phyloP scores from a whole-genome alignment of 2,888 invertebrate species.

The Synergus japonicus region DNA sequence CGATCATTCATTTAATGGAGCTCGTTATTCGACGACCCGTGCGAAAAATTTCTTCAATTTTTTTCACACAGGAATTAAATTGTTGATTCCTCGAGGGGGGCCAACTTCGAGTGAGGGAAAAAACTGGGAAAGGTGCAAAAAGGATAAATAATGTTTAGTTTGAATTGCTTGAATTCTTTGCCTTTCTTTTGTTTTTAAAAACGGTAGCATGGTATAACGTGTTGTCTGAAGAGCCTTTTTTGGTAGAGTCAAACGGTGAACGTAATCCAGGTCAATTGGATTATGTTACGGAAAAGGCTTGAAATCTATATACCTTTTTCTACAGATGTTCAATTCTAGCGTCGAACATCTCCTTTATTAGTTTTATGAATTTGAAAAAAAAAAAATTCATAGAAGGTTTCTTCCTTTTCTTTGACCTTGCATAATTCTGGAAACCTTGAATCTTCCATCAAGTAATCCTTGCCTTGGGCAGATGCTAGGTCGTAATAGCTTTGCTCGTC shows the following conservation, averaged over 20 bases:
- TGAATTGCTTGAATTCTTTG: too few relatives aligned
- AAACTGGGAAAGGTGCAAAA: background rate
- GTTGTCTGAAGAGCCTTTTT: background rate
- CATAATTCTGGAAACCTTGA: conserved; percentile 17
- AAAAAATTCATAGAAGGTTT: background rate
- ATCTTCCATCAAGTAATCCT: conserved; percentile 1
- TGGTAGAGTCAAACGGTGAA: background rate
- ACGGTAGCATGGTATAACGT: background rate
- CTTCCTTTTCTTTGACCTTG: conserved; percentile 9
- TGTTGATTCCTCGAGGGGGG: background rate
- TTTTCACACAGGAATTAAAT: conserved; percentile 2
- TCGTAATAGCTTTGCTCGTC: conserved; percentile 18
- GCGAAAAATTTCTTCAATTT: conserved; percentile 6
- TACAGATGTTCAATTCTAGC: background rate
- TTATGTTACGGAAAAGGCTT: background rate
- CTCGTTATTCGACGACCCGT: conserved; percentile 24
- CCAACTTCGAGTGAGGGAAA: background rate
- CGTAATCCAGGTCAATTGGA: background rate
- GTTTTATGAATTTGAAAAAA: background rate
- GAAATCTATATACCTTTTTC: background rate
- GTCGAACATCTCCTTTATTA: too few relatives aligned
- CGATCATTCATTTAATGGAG: conserved; percentile 32
- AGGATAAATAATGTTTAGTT: too few relatives aligned
- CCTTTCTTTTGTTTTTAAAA: too few relatives aligned
- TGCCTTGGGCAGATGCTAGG: conserved; percentile 17